These are phyloP conservation scores for Brienomyrus longianalis DNA, from an alignment of 2,113 vertebrate genomes.

Conservation along the genomic window DNA sequence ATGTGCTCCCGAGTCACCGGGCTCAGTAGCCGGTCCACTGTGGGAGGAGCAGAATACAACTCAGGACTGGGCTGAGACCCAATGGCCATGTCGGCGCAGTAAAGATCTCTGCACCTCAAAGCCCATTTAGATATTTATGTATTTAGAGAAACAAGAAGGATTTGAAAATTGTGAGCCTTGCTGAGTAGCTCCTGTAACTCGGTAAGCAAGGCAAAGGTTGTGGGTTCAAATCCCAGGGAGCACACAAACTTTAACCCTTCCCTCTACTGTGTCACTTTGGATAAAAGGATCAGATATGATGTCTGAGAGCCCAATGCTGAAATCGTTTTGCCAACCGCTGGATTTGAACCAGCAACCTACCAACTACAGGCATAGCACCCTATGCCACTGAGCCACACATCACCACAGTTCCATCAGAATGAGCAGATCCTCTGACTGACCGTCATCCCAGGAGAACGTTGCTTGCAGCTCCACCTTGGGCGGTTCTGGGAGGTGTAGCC, in stretches of 20 bases:
- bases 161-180: neutral
- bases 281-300: neutral
- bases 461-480: slow-evolving; percentile 67
- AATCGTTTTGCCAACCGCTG: neutral
- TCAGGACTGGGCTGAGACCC: neutral
- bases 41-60: slow-evolving; percentile 9
- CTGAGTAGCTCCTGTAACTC: neutral
- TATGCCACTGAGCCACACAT: neutral
- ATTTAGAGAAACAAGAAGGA: neutral
- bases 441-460: slow-evolving; percentile 88
- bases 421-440: slow-evolving; percentile 55
- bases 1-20: slow-evolving; percentile 74
- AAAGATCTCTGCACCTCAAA: neutral
- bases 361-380: neutral
- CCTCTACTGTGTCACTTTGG: neutral
- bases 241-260: neutral
- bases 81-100: neutral
- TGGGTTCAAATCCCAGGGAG: neutral
- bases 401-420: neutral
- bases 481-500: slow-evolving; percentile 76
- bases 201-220: neutral
- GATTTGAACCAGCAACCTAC: neutral
- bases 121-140: neutral
- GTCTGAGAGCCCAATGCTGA: neutral
- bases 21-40: slow-evolving; percentile 88